Percentiles rank a stretch among this genome's conserved stretches.
Evolutionary conservation across 2,797 vertebrate genomes (phyloP).

Genomic region (Bovichtus variegatus): DNA sequence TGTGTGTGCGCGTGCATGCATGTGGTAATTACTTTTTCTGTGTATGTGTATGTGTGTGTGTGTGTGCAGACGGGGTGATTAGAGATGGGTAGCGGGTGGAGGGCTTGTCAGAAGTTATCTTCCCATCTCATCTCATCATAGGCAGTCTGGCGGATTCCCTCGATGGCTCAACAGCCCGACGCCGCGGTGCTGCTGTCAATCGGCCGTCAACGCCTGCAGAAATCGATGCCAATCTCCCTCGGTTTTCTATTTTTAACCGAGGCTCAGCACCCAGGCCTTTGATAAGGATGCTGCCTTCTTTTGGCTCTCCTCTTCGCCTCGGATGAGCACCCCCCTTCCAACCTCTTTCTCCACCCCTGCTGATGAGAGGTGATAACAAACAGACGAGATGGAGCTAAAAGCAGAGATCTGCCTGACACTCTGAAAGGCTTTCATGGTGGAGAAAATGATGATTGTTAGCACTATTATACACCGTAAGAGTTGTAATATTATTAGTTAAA

Average conservation of each 20-base stretch:
- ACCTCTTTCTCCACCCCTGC: slow-evolving; percentile 49
- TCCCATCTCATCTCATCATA: slow-evolving; percentile 84
- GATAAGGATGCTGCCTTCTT: slow-evolving; percentile 80
- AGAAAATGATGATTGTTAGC: slow-evolving; percentile 65
- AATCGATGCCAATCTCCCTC: slow-evolving; percentile 85
- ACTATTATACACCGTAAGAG: slow-evolving; percentile 33
- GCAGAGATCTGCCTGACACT: slow-evolving; percentile 55
- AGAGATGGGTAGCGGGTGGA: slow-evolving; percentile 76
- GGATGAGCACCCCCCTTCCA: slow-evolving; percentile 59
- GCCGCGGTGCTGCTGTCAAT: slow-evolving; percentile 80
- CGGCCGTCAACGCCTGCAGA: slow-evolving; percentile 81
- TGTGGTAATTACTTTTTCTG: slow-evolving; percentile 82
- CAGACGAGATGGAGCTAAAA: slow-evolving; percentile 69
- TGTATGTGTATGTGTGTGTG: slow-evolving; percentile 21
- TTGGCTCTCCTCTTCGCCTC: slow-evolving; percentile 63
- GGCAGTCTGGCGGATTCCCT: slow-evolving; percentile 83
- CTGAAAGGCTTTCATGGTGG: slow-evolving; percentile 57
- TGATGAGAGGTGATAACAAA: slow-evolving; percentile 78
- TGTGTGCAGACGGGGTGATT: slow-evolving; percentile 73
- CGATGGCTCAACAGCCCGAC: slow-evolving; percentile 78
- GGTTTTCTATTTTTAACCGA: slow-evolving; percentile 81
- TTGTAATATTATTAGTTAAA: slow-evolving; percentile 48
- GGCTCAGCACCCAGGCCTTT: slow-evolving; percentile 76
- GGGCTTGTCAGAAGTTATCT: slow-evolving; percentile 85
- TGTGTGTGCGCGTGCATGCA: slow-evolving; percentile 41